Evolutionary conservation across 2,113 vertebrate species (phyloP).

Genomic region (Barbus barbus): DNA sequence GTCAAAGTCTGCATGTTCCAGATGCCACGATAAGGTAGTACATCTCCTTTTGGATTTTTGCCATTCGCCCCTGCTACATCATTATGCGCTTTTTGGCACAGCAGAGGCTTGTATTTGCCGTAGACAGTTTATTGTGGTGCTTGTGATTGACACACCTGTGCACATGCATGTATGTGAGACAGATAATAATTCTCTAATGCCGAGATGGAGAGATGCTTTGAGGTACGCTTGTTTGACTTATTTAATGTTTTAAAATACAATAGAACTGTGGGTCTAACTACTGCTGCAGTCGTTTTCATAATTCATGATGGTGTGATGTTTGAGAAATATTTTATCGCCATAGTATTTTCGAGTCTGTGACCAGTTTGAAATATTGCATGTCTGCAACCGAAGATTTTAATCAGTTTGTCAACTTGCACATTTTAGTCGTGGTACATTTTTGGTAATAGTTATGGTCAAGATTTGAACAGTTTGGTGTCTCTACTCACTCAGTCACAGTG

Average conservation of each 20-base stretch:
- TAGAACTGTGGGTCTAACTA: conserved; percentile 3
- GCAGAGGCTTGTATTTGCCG: conserved; percentile 3
- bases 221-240: background rate
- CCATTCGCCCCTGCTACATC: background rate
- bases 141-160: conserved; percentile 38
- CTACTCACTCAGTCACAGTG: conserved; percentile 38
- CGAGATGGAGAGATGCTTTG: background rate
- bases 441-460: background rate
- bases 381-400: background rate
- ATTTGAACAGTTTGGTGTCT: conserved; percentile 28
- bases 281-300: conserved; percentile 53
- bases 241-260: background rate
- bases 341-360: background rate
- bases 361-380: conserved; percentile 10
- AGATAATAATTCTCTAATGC: background rate
- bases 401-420: background rate
- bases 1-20: conserved; percentile 23
- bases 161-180: conserved; percentile 12
- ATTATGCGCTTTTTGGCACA: background rate
- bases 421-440: background rate
- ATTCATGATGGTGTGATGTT: conserved; percentile 55
- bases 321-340: conserved; percentile 36
- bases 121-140: conserved; percentile 16
- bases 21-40: conserved; percentile 3
- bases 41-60: conserved; percentile 13